Percentiles rank a stretch among this genome's conserved stretches.
These are phyloP conservation scores for Microtus obscurus DNA, from an alignment of 2,797 vertebrate species.

Conservation along the genomic window DNA sequence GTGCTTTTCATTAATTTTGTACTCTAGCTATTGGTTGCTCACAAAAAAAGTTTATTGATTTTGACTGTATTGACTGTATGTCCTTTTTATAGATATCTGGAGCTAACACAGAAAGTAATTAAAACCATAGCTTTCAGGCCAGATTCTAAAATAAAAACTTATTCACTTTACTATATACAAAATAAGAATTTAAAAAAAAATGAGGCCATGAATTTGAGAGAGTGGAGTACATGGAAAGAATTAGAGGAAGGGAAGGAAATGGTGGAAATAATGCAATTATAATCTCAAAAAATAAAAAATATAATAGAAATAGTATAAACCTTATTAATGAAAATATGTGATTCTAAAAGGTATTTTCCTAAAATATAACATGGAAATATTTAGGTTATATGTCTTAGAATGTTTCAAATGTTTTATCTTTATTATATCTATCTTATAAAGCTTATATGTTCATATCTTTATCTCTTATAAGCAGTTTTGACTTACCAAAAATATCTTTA, in stretches of 20 bases:
- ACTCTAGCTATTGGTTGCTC: constrained; percentile 36
- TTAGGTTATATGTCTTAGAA: constrained; percentile 43
- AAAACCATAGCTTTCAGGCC: constrained; percentile 40
- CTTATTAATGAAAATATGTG: constrained; percentile 7
- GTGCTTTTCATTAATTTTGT: constrained; percentile 47
- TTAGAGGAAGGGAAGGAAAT: not conserved
- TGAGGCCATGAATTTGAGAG: not conserved
- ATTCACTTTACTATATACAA: not conserved
- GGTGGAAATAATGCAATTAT: not conserved
- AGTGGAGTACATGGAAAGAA: too few species aligned
- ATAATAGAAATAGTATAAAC: not conserved
- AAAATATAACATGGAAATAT: constrained; percentile 38
- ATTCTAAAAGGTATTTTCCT: not conserved
- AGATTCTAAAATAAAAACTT: constrained; percentile 37
- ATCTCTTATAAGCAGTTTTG: constrained; percentile 38
- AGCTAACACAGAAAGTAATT: not conserved
- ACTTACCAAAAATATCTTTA: constrained; percentile 45
- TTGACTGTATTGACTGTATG: not conserved
- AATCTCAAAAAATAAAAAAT: not conserved
- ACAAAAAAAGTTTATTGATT: constrained; percentile 25
- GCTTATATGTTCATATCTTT: not conserved
- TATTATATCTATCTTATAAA: not conserved
- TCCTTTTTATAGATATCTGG: constrained; percentile 49
- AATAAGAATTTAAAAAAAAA: not conserved
- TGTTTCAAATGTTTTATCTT: not conserved